phyloP scores from a whole-genome alignment of 2,113 vertebrate genomes.

The Lagopus muta region DNA sequence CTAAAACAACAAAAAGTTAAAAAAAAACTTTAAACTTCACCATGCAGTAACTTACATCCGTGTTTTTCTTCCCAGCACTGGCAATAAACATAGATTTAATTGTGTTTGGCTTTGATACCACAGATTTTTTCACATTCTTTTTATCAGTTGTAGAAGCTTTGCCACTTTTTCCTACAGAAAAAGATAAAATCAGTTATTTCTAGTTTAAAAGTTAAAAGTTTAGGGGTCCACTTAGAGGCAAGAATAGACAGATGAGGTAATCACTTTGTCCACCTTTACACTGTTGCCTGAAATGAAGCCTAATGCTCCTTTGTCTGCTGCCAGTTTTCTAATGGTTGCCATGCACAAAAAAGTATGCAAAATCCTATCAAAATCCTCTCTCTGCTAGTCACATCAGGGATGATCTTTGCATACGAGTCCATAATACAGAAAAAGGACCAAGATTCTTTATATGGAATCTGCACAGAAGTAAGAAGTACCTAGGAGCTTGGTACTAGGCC shows the following conservation, averaged over 20 bases:
- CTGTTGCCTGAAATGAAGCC: neutral
- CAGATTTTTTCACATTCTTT: slow-evolving; percentile 82
- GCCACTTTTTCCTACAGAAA: slow-evolving; percentile 79
- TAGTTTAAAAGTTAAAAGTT: neutral
- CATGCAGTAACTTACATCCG: slow-evolving; percentile 75
- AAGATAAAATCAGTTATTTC: neutral
- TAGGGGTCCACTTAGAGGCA: neutral
- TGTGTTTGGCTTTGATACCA: slow-evolving; percentile 90
- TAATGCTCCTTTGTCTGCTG: neutral
- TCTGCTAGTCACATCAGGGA: neutral
- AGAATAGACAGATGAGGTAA: neutral
- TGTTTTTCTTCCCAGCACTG: slow-evolving; percentile 89
- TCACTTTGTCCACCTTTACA: neutral
- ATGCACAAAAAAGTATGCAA: neutral
- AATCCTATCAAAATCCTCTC: neutral
- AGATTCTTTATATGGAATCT: neutral
- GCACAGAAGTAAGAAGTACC: neutral
- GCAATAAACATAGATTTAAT: slow-evolving; percentile 97
- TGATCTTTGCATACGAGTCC: neutral
- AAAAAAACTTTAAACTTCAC: neutral
- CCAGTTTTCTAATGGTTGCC: neutral
- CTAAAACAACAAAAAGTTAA: neutral
- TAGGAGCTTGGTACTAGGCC: neutral
- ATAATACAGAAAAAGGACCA: neutral
- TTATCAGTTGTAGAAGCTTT: slow-evolving; percentile 73